Base-by-base conservation (phyloP, 2,113 vertebrate species). In the Phyllostomus discolor region DNA sequence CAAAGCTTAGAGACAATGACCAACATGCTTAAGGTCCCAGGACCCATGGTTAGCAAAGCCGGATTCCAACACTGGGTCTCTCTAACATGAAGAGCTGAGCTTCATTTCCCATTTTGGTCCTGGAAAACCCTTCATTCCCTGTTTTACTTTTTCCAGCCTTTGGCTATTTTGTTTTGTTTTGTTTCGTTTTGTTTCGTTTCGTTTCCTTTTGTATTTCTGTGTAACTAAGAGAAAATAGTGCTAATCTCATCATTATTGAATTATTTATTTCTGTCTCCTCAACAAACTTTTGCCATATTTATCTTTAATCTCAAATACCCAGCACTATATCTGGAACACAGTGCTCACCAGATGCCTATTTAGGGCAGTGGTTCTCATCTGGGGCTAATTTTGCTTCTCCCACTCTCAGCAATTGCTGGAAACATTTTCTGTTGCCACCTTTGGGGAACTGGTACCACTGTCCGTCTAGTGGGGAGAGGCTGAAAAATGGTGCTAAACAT, bases 1-100 rank as follows among this genome's bases (percentile, higher is more conserved):
- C 66, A 57, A 72, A 46, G 14, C 22, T 59, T 66, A 33, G 26
- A 90, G 57, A 80, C 0, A 12, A n/a, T 54, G 24, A 91, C n/a
- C 10, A 43, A 1, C 1, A 5, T 2, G 1, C 0, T 78, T 8
- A 38, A 17, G 33, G 28, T 69, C 50, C 19, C 10, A 11, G 17
- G 28, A 50, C 22, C 10, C 4, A 1, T 3, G 4, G 20, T 22
- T 20, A 33, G 16, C 35, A 48, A 54, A 46, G 10, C 14, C 26
- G 26, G 24, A 80, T 41, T 48, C 33, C 15, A 50, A 54, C 1
- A 1, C 19, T 5, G 72, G 22, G 6, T 33, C 35, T 67, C n/a
- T 50, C 31, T 57, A 15, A 38, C 15, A 0, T 66, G 31, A 59
- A 78, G 35, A 57, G 16, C 17, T 8, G 26, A 22, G 33, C 9